phyloP scores from a whole-genome alignment of 30 jellyfish, hydroid and myxozoan species.

The Aurelia coerulea region DNA sequence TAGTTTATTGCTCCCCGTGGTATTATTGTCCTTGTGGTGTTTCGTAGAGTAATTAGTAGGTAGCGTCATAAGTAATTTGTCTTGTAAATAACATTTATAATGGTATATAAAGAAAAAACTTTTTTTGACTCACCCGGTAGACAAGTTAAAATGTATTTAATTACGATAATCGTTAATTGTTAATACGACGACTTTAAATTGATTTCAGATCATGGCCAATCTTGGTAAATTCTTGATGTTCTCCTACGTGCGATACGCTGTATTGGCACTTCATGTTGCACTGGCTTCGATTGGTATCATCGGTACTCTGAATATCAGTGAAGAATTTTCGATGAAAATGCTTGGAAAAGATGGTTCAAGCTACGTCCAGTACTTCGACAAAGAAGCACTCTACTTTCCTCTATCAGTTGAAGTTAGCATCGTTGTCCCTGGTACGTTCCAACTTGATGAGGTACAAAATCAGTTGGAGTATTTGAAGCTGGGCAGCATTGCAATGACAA shows the following conservation, averaged over 20 bases:
- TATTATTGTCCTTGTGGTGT: no score
- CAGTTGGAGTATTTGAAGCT: constrained; percentile 35
- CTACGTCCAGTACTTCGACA: constrained; percentile 55
- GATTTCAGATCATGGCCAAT: constrained; percentile 14
- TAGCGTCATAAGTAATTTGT: no score
- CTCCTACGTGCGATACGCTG: constrained; percentile 35
- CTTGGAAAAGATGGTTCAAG: constrained; percentile 78
- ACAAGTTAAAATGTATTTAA: no score
- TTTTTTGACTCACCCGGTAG: no score
- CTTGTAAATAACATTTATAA: no score
- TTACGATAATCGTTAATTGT: no score
- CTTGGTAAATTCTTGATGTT: constrained; percentile 35
- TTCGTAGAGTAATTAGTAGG: no score
- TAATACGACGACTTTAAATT: background rate
- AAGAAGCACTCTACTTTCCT: constrained; percentile 22
- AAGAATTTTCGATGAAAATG: constrained; percentile 56
- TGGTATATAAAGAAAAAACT: no score
- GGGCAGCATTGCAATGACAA: constrained; percentile 10
- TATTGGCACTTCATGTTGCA: constrained; percentile 26
- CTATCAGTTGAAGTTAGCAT: constrained; percentile 43
- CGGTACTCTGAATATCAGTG: constrained; percentile 65
- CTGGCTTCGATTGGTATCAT: constrained; percentile 61
- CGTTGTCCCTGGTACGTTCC: constrained; percentile 47
- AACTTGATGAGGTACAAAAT: background rate
- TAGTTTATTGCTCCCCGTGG: no score